These are phyloP conservation scores for Nylanderia fulva DNA, from an alignment of 1,140 invertebrate species.

Conservation along the genomic window DNA sequence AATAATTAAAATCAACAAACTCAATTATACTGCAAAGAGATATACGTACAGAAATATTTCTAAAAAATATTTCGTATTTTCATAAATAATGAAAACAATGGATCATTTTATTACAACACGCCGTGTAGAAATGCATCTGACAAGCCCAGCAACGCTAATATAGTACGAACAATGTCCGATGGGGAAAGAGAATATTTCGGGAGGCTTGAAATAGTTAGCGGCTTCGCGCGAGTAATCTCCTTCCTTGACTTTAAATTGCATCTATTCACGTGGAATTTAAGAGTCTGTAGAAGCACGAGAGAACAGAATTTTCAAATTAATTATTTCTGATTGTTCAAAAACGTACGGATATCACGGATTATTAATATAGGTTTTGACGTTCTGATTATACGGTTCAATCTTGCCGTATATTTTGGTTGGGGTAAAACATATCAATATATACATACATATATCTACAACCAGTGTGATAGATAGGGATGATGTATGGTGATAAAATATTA, in stretches of 20 bases:
- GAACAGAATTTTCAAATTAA: slow-evolving; percentile 18
- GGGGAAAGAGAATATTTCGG: slow-evolving; percentile 53
- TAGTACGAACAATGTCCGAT: slow-evolving; percentile 63
- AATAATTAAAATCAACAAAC: background rate
- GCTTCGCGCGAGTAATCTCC: slow-evolving; percentile 60
- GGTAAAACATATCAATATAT: slow-evolving; percentile 15
- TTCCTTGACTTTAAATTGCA: slow-evolving; percentile 53
- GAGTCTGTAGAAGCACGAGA: background rate
- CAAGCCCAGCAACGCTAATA: slow-evolving; percentile 65
- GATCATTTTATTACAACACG: slow-evolving; percentile 64
- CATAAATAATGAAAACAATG: slow-evolving; percentile 58
- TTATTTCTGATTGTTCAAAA: slow-evolving; percentile 3
- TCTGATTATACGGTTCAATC: background rate
- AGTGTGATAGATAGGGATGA: background rate
- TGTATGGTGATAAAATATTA: background rate
- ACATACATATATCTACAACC: background rate
- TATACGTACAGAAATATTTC: background rate
- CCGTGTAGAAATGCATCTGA: slow-evolving; percentile 37
- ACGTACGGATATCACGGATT: background rate
- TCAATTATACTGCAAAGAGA: background rate
- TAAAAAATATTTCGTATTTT: slow-evolving; percentile 14
- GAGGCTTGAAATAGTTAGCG: slow-evolving; percentile 69
- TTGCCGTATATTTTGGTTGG: background rate
- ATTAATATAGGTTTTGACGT: slow-evolving; percentile 27
- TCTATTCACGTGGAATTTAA: slow-evolving; percentile 54